phyloP scores from a whole-genome alignment of 1,140 invertebrate species.

The Lanistes nyassanus region DNA sequence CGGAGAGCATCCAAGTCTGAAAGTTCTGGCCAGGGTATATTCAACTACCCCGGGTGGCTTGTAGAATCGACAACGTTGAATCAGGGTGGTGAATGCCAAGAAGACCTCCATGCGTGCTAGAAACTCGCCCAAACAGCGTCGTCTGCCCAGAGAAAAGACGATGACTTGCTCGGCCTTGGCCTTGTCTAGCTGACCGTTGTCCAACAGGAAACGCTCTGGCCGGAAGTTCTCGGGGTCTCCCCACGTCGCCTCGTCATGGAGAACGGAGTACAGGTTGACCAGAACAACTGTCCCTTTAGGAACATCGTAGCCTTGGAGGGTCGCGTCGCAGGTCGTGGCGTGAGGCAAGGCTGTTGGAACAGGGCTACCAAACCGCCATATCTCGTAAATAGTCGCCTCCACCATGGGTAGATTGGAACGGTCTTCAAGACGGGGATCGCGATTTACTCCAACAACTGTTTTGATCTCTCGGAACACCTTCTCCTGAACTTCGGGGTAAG shows the following conservation, averaged over 20 bases:
- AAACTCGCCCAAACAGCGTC: constrained; percentile 39
- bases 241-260: constrained; percentile 69
- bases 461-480: constrained; percentile 55
- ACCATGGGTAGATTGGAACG: constrained; percentile 24
- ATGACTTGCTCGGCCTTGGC: constrained; percentile 20
- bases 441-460: constrained; percentile 12
- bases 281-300: constrained; percentile 57
- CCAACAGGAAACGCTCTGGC: constrained; percentile 78
- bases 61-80: constrained; percentile 32
- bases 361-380: not conserved
- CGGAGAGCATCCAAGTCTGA: constrained; percentile 2
- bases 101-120: constrained; percentile 41
- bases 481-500: constrained; percentile 27
- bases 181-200: constrained; percentile 72
- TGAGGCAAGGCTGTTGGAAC: constrained; percentile 35
- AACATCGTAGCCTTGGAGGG: constrained; percentile 56
- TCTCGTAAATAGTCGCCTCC: constrained; percentile 28
- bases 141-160: constrained; percentile 32
- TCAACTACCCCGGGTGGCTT: constrained; percentile 21
- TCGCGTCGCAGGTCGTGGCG: constrained; percentile 39
- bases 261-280: constrained; percentile 52
- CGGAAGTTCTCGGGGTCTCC: constrained; percentile 76
- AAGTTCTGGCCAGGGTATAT: constrained; percentile 13
- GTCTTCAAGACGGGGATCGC: constrained; percentile 14
- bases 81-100: constrained; percentile 34